phyloP scores from a whole-genome alignment of 2,113 vertebrate genomes.

The Canis aureus region DNA sequence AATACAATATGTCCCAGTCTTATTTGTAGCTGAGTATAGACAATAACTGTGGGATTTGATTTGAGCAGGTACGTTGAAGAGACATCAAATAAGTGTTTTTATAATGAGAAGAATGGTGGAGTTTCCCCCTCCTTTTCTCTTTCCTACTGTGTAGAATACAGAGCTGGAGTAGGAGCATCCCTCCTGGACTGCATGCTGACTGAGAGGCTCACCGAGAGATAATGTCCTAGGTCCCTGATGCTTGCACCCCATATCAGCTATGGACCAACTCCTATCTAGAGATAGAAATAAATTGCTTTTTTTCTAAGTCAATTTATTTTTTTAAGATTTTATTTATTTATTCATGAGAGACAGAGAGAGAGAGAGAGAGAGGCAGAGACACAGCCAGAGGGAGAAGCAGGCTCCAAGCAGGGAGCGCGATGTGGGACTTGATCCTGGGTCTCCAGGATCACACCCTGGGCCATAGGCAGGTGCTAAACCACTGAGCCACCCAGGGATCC shows the following conservation, averaged over 20 bases:
- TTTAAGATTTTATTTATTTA: not conserved
- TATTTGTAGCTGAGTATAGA: not conserved
- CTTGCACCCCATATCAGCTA: not conserved
- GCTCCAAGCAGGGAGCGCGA: too few relatives aligned
- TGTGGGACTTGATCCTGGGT: too few relatives aligned
- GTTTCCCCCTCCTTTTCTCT: not conserved
- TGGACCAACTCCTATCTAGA: not conserved
- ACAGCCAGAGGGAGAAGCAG: too few relatives aligned
- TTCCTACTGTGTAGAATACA: not conserved
- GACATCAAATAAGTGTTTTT: not conserved
- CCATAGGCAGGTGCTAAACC: too few relatives aligned
- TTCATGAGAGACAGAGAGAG: too few relatives aligned
- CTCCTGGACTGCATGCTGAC: not conserved
- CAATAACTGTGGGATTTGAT: not conserved
- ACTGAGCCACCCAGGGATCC: too few relatives aligned
- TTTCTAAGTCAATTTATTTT: slow-evolving; percentile 54
- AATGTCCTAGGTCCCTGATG: not conserved
- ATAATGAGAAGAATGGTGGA: not conserved
- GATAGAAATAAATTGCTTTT: not conserved
- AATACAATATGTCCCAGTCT: not conserved
- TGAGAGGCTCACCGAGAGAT: not conserved
- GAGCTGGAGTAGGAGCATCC: not conserved
- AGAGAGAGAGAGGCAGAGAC: too few relatives aligned
- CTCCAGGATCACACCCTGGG: too few relatives aligned
- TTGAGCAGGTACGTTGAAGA: not conserved